Evolutionary conservation across 2,888 invertebrate genomes (phyloP).

Genomic region (Hyalella azteca): DNA sequence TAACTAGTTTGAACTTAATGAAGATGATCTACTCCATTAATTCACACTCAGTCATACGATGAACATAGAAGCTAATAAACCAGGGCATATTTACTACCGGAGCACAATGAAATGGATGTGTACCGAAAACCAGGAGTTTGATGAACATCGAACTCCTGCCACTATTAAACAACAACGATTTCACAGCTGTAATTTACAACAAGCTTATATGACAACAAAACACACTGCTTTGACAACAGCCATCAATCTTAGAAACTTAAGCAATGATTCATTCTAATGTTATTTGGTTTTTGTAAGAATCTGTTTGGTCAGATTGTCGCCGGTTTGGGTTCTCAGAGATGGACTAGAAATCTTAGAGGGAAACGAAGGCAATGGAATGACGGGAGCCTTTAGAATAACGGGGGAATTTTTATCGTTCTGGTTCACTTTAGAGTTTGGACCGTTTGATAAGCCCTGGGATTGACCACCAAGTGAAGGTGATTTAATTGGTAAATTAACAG

Average conservation of each 20-base stretch:
- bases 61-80: too few relatives aligned
- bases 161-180: too few relatives aligned
- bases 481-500: background rate
- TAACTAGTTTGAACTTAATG: too few relatives aligned
- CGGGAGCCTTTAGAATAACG: conserved; percentile 18
- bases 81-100: too few relatives aligned
- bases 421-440: background rate
- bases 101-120: too few relatives aligned
- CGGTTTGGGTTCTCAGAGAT: background rate
- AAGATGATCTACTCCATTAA: too few relatives aligned
- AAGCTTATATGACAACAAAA: too few relatives aligned
- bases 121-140: too few relatives aligned
- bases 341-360: conserved; percentile 21
- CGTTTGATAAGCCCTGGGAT: background rate
- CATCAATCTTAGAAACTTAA: background rate
- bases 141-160: too few relatives aligned
- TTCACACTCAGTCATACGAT: too few relatives aligned
- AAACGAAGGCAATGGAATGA: background rate
- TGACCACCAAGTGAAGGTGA: background rate
- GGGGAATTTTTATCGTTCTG: background rate
- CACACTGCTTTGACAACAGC: too few relatives aligned
- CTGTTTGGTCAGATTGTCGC: conserved; percentile 3
- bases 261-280: background rate
- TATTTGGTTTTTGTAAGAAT: conserved; percentile 21
- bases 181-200: too few relatives aligned